Evolutionary conservation across 2,888 invertebrate species (phyloP), one percentile per base, ranked within the genome.

Genomic region (Drosophila tanythrix): DNA sequence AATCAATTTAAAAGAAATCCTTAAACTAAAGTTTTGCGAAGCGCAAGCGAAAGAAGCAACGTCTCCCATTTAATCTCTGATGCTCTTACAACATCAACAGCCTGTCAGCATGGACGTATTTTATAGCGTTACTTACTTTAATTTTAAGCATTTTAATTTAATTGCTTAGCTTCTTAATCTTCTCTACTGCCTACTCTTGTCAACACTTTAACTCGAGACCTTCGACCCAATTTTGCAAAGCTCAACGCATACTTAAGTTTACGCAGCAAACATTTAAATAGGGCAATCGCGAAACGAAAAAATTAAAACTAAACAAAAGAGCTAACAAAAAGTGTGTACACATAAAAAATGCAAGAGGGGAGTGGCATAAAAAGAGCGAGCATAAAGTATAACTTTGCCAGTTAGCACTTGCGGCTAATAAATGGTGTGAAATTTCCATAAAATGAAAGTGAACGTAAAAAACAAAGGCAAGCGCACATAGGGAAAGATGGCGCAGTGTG

Each of bases 361-460:
- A 52, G 55, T 50, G 46, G 40, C 43, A 70, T 67, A n/a, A 27
- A n/a, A n/a, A 10, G 21, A 35, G 69, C 38, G 40, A 29, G 35
- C 56, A 72, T 70, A 70, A 74, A 80, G 60, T 67, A 74, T 55
- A 83, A 78, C 62, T 78, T 81, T 73, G 73, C 80, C 72, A 74
- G 70, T 81, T 85, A 76, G 83, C 82, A 87, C 85, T 85, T 83
- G 87, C 72, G 82, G 87, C 84, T 77, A 83, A 89, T 90, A 90
- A 90, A 83, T 89, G 88, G 88, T 77, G 89, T 79, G 90, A 87
- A 87, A 90, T 87, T 87, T 80, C 82, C 89, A 90, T 87, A 90
- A 90, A 90, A 90, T 74, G 75, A 84, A 89, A 89, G 76, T 82
- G 77, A 89, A 79, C 84, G 83, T 72, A 83, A 89, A 83, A 77